Base-by-base conservation (phyloP, 1,140 invertebrate genomes). In the Sarcophaga bullata region DNA sequence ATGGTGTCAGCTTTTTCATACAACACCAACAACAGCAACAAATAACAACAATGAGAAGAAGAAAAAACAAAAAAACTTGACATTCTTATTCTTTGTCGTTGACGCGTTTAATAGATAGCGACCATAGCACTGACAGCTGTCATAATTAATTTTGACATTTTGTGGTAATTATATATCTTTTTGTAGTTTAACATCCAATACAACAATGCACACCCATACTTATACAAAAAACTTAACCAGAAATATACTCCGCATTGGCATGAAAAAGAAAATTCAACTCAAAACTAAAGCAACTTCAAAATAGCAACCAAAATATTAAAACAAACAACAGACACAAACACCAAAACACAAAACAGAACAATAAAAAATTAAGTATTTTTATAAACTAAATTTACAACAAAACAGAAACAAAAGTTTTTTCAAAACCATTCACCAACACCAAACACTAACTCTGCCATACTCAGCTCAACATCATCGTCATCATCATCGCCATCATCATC, bases 71-170 rank as follows among this genome's bases (percentile, higher is more conserved):
- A 78, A 72, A 78, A 78, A 50, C 75, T 78, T 78, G 75, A 78
- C 75, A 78, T 78, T 78, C 75, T 78, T 78, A 78, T 78, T 82
- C 80, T 75, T 75, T 83, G 73, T 47, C 73, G 82, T 54, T 83
- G 82, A 83, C 82, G 73, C 82, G 73, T 75, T 83, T 81, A 82
- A 82, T 78, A 84, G 83, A 80, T 80, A 84, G 81, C 81, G 58
- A 78, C 73, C 73, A 80, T 76, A 62, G 15, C 52, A 73, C 83
- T 84, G 83, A 84, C 83, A 84, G 83, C 83, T 84, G 83, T 84
- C 83, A 84, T 84, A 84, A 84, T 84, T 84, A 84, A 81, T 84
- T 84, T 84, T 84, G 83, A 84, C 83, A 84, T 82, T 84, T 82
- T 48, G 83, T 73, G 83, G 81, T 84, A 84, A 84, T 84, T 84